These are phyloP conservation scores for Gila robusta DNA, from an alignment of 2,797 vertebrate genomes.

Conservation along the genomic window DNA sequence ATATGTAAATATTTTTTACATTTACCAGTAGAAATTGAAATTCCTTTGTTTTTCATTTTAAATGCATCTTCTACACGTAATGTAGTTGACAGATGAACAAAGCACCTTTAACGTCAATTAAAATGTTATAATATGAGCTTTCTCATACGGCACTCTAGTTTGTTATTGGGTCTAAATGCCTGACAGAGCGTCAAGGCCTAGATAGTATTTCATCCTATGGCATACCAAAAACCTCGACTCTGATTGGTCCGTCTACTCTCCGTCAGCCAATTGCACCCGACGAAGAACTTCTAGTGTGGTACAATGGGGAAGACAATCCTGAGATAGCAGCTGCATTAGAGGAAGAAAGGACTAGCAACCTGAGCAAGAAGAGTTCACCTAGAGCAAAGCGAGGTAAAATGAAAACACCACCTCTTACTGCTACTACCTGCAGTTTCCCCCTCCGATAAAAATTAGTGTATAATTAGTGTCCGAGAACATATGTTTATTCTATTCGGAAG, in stretches of 20 bases:
- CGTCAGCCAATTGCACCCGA: constrained; percentile 91
- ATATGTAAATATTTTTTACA: background rate
- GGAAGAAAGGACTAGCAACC: constrained; percentile 92
- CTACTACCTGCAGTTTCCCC: background rate
- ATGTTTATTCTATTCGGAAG: background rate
- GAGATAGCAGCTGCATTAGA: constrained; percentile 97
- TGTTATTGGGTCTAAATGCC: constrained; percentile 36
- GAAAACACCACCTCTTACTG: background rate
- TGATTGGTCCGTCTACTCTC: constrained; percentile 86
- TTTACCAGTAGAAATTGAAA: background rate
- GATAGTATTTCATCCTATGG: constrained; percentile 67
- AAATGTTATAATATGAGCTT: background rate
- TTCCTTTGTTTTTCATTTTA: background rate
- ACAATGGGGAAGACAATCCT: constrained; percentile 96
- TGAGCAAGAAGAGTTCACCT: constrained; percentile 85
- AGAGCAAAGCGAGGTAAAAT: constrained; percentile 88
- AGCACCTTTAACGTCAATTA: background rate
- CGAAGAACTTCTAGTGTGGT: constrained; percentile 95
- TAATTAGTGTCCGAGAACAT: background rate
- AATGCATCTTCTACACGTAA: background rate
- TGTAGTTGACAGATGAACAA: background rate
- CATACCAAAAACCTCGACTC: constrained; percentile 77
- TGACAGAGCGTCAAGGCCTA: constrained; percentile 75
- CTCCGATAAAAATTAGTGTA: background rate
- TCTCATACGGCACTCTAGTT: background rate